Evolutionary conservation across 1,140 invertebrate species (phyloP), one percentile per base, ranked within the genome.

Genomic region (Drosophila fuyamai): DNA sequence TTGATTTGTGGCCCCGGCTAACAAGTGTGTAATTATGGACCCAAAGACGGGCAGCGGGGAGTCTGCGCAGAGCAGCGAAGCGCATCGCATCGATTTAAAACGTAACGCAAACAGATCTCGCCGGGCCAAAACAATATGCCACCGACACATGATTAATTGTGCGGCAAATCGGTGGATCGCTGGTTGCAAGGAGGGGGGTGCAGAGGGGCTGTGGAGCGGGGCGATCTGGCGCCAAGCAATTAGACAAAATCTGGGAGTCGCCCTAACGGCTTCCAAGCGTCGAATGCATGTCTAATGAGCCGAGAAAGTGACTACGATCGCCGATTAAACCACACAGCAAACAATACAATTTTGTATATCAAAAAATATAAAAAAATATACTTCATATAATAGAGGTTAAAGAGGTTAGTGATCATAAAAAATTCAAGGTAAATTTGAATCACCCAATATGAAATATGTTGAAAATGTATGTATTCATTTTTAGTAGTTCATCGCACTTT

Each of bases 21-120:
- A 91, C 88, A 91, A 91, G 88, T 91, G 88, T 91, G 88, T 91
- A 91, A 91, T 91, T 91, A 91, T 57, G 58, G 54, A 48, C 58
- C 47, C 40, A 54, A 38, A 55, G 32, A 36, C n/a, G 40, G 75
- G 71, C 54, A 61, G 65, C 65, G 60, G 76, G 62, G 60, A 61
- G 74, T 63, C 71, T 48, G 43, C 32, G 40, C n/a, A 43, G n/a
- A 8, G n/a, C n/a, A 18, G 6, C 12, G 10, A 10, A 36, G 7
- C 56, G 54, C 62, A 72, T 57, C 63, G 80, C 72, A 88, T 68
- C 89, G 73, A 84, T 88, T 89, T 83, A 88, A 88, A 89, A 88
- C 36, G 80, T 77, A 88, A 81, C 84, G 61, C 70, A 79, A 88
- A 88, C 80, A 80, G 60, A 71, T 47, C 53, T 60, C 16, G 38